Conservation (phyloP, 2,888 invertebrate species). For the Tetropium fuscum region DNA sequence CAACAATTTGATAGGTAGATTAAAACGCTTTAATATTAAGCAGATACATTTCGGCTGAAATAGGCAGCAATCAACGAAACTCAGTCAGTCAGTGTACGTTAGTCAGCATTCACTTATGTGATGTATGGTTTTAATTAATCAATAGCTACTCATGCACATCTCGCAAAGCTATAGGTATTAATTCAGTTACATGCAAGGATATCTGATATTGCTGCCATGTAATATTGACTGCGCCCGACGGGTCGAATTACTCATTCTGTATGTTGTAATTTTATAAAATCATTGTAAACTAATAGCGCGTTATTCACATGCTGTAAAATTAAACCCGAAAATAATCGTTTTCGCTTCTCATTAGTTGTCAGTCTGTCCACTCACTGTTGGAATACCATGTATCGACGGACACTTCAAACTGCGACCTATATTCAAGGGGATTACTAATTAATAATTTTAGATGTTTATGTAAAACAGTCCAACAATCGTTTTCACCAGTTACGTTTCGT, state of each 20-base stretch:
- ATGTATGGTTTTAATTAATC: conserved; percentile 48
- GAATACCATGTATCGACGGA: too few relatives aligned
- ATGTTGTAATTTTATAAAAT: conserved; percentile 17
- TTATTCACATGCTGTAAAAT: background rate
- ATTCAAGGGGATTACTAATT: too few relatives aligned
- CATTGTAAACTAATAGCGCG: conserved; percentile 15
- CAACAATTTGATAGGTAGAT: too few relatives aligned
- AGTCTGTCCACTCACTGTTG: too few relatives aligned
- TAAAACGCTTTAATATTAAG: conserved; percentile 13
- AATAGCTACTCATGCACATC: conserved; percentile 37
- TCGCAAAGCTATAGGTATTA: conserved; percentile 33
- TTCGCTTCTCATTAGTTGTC: conserved; percentile 5
- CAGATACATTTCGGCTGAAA: conserved; percentile 10
- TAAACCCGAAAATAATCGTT: conserved; percentile 5
- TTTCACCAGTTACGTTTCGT: too few relatives aligned
- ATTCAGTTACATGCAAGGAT: conserved; percentile 32
- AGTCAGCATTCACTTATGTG: conserved; percentile 24
- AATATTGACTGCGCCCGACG: conserved; percentile 18
- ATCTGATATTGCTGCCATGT: conserved; percentile 30
- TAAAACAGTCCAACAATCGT: too few relatives aligned
- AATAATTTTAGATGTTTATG: too few relatives aligned
- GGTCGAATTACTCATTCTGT: conserved; percentile 7
- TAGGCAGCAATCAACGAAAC: conserved; percentile 23
- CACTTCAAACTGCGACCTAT: too few relatives aligned
- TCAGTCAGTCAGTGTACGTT: conserved; percentile 20